Conservation (phyloP, 2,797 vertebrate species). For the Anniella stebbinsi region DNA sequence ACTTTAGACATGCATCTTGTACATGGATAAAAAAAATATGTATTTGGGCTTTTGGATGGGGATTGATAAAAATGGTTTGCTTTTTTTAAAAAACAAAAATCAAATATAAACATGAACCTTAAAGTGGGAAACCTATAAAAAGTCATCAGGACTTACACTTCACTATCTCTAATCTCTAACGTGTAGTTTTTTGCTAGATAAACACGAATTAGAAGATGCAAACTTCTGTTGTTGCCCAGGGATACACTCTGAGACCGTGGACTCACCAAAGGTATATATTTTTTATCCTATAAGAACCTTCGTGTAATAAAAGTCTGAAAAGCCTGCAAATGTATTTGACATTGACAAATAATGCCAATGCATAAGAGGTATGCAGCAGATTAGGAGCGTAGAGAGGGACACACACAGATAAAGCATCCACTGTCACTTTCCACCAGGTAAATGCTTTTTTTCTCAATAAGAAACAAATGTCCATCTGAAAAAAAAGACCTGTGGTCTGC, state of each 20-base stretch:
- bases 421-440: slow-evolving; percentile 40
- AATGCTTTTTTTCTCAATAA: slow-evolving; percentile 56
- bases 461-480: slow-evolving; percentile 6
- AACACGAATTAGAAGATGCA: slow-evolving; percentile 65
- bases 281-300: slow-evolving; percentile 64
- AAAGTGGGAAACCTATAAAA: slow-evolving; percentile 45
- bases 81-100: background rate
- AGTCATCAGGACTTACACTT: slow-evolving; percentile 47
- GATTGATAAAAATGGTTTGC: background rate
- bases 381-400: slow-evolving; percentile 36
- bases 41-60: background rate
- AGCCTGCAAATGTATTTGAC: slow-evolving; percentile 64
- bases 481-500: too few species aligned
- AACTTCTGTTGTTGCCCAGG: slow-evolving; percentile 61
- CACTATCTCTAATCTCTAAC: slow-evolving; percentile 64
- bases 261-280: slow-evolving; percentile 61
- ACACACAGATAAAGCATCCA: slow-evolving; percentile 16
- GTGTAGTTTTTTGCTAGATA: slow-evolving; percentile 64
- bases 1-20: background rate
- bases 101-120: background rate
- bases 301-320: slow-evolving; percentile 68
- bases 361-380: slow-evolving; percentile 50
- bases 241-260: slow-evolving; percentile 59
- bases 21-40: background rate
- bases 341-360: slow-evolving; percentile 62